phyloP scores from a whole-genome alignment of 2,888 invertebrate species.

The Philopedon plagiatum region DNA sequence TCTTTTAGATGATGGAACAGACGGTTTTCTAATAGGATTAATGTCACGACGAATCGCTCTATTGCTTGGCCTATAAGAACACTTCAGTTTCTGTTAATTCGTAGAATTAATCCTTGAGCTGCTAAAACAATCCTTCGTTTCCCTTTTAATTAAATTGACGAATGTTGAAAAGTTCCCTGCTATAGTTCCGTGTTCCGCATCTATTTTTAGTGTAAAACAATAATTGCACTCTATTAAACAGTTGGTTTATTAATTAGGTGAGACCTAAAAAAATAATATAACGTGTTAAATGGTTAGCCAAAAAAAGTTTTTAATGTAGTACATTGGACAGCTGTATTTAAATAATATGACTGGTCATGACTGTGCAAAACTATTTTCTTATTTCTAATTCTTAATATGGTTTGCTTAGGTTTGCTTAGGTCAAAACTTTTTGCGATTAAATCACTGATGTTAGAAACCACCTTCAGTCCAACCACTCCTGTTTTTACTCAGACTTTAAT shows the following conservation, averaged over 20 bases:
- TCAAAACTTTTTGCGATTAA: no score
- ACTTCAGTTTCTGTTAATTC: neutral
- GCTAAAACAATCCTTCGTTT: neutral
- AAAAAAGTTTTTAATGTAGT: neutral
- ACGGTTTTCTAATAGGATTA: no score
- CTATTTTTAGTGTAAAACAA: neutral
- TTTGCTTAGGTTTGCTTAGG: no score
- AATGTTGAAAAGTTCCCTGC: neutral
- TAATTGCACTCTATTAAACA: constrained; percentile 5
- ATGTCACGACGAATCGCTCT: no score
- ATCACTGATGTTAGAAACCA: no score
- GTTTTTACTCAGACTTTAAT: no score
- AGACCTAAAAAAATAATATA: neutral
- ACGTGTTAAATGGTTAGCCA: neutral
- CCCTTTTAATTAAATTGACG: neutral
- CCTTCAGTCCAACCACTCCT: no score
- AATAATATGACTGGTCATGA: neutral
- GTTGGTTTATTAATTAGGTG: neutral
- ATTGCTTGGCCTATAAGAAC: no score
- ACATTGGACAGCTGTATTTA: neutral
- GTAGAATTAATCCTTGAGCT: neutral
- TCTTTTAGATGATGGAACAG: no score
- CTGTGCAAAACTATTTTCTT: neutral
- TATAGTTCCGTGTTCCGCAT: constrained; percentile 3
- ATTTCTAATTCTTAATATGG: no score